Percentiles rank a stretch among this genome's conserved stretches.
phyloP scores from a whole-genome alignment of 2,113 vertebrate species.

The Brienomyrus brachyistius region DNA sequence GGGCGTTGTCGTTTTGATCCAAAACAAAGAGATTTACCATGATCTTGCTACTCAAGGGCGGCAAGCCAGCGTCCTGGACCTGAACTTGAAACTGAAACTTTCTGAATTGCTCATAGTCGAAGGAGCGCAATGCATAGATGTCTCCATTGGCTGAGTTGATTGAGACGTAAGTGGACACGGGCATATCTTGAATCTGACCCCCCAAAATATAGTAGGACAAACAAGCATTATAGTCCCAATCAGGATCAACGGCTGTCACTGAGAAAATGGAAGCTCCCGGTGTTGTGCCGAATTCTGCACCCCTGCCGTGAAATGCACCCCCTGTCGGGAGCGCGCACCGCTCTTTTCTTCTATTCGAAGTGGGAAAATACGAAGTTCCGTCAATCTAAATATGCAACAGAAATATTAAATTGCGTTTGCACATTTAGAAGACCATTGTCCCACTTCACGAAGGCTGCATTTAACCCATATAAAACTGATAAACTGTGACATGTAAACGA shows the following conservation, averaged over 20 bases:
- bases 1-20: constrained; percentile 76
- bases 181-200: neutral
- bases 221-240: constrained; percentile 68
- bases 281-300: too few species aligned
- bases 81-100: constrained; percentile 45
- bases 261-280: constrained; percentile 73
- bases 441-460: too few species aligned
- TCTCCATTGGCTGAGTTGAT: neutral
- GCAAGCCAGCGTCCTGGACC: constrained; percentile 70
- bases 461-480: too few species aligned
- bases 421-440: too few species aligned
- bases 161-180: neutral
- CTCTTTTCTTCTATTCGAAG: too few species aligned
- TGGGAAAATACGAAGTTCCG: too few species aligned
- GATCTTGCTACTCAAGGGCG: constrained; percentile 62
- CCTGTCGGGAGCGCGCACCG: too few species aligned
- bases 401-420: too few species aligned
- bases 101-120: neutral
- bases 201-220: constrained; percentile 65
- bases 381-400: too few species aligned
- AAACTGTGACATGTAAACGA: too few species aligned
- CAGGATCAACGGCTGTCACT: constrained; percentile 63
- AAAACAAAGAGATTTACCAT: constrained; percentile 66
- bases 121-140: neutral
- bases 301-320: too few species aligned